phyloP scores from a whole-genome alignment of 2,113 vertebrate species.

The Glaucidium brasilianum region DNA sequence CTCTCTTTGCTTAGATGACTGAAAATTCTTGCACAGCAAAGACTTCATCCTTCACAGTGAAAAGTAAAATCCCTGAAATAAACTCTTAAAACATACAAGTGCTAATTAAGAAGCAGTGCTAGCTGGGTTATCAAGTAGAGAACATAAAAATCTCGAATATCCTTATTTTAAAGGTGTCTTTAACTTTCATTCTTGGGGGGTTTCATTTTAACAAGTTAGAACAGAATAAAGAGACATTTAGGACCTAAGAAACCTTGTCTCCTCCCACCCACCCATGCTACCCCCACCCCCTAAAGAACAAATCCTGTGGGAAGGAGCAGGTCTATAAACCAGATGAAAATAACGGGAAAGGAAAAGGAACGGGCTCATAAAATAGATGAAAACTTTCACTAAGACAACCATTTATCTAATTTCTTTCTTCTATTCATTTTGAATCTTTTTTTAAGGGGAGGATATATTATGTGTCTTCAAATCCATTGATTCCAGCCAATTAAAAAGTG shows the following conservation, averaged over 20 bases:
- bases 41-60: conserved; percentile 8
- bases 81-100: neutral
- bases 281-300: neutral
- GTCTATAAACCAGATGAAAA: neutral
- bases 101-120: neutral
- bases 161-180: neutral
- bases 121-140: neutral
- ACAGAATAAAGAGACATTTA: neutral
- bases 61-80: neutral
- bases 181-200: neutral
- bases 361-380: neutral
- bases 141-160: neutral
- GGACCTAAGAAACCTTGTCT: neutral
- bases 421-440: neutral
- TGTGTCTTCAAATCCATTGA: neutral
- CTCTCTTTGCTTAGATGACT: conserved; percentile 38
- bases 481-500: neutral
- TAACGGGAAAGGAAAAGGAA: neutral
- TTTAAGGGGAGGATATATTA: neutral
- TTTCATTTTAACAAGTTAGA: neutral
- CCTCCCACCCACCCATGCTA: neutral
- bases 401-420: neutral
- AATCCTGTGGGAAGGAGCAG: neutral
- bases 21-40: conserved; percentile 55
- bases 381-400: neutral